Percentiles rank a stretch among this genome's conserved stretches.
Evolutionary conservation across 2,888 invertebrate species (phyloP).

Genomic region (Anthoptus insignis): DNA sequence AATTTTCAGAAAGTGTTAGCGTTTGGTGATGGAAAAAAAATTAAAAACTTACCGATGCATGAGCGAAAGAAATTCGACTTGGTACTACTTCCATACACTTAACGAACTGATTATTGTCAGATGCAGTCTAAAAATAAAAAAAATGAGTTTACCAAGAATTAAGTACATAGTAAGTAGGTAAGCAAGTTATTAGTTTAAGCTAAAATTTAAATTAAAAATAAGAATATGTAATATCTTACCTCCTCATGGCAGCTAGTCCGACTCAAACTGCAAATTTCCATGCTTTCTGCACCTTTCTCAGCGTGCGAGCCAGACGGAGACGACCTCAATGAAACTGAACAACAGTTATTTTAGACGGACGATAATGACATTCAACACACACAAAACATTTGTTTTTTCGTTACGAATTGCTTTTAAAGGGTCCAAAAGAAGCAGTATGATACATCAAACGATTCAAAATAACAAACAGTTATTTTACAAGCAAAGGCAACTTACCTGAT

Average conservation of each 20-base stretch:
- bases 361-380: conserved; percentile 56
- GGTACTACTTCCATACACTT: conserved; percentile 40
- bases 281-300: conserved; percentile 55
- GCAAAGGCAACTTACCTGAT: conserved; percentile 33
- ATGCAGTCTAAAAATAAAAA: conserved; percentile 32
- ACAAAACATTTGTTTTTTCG: conserved; percentile 33
- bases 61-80: conserved; percentile 1
- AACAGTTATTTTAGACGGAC: conserved; percentile 49
- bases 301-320: conserved; percentile 46
- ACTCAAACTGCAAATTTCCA: conserved; percentile 56
- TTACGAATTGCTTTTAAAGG: conserved; percentile 54
- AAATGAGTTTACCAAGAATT: no score
- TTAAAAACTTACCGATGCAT: conserved; percentile 1
- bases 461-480: conserved; percentile 6
- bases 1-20: no score
- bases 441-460: conserved; percentile 12
- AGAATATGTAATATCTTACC: no score
- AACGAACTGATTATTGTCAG: conserved; percentile 27
- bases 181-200: no score
- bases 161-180: no score
- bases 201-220: conserved; percentile 18
- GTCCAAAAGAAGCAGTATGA: no score
- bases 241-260: conserved; percentile 54
- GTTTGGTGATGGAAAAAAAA: no score
- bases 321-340: conserved; percentile 58